These are phyloP conservation scores for Heliangelus exortis DNA, from an alignment of 2,797 vertebrate genomes.

Conservation along the genomic window DNA sequence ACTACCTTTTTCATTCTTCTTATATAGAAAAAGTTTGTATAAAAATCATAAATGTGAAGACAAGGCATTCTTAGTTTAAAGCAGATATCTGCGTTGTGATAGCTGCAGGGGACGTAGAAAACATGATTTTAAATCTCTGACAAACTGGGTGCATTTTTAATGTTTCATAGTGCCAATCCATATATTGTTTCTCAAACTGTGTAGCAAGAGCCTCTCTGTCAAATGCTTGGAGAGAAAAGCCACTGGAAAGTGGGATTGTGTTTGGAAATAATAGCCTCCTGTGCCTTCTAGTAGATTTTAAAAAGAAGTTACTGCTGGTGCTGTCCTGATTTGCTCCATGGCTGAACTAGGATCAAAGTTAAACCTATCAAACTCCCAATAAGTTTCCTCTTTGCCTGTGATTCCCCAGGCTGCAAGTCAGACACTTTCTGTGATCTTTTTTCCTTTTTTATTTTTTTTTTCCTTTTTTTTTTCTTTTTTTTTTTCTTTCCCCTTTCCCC, in stretches of 20 bases:
- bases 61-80: not conserved
- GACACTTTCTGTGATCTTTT: not conserved
- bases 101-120: not conserved
- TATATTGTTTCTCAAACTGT: not conserved
- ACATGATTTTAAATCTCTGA: not conserved
- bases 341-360: not conserved
- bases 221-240: not conserved
- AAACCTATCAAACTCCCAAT: not conserved
- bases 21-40: not conserved
- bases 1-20: not conserved
- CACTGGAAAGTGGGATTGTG: not conserved
- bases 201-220: not conserved
- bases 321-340: not conserved
- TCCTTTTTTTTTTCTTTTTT: no score
- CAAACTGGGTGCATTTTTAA: not conserved
- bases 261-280: not conserved
- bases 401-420: not conserved
- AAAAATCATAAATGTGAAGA: not conserved
- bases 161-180: not conserved
- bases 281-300: not conserved
- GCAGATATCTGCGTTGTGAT: not conserved
- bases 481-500: no score
- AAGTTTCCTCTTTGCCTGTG: not conserved
- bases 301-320: not conserved
- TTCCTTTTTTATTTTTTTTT: not conserved